Evolutionary conservation across 2,888 invertebrate species (phyloP).

Genomic region (Latrodectus hesperus): DNA sequence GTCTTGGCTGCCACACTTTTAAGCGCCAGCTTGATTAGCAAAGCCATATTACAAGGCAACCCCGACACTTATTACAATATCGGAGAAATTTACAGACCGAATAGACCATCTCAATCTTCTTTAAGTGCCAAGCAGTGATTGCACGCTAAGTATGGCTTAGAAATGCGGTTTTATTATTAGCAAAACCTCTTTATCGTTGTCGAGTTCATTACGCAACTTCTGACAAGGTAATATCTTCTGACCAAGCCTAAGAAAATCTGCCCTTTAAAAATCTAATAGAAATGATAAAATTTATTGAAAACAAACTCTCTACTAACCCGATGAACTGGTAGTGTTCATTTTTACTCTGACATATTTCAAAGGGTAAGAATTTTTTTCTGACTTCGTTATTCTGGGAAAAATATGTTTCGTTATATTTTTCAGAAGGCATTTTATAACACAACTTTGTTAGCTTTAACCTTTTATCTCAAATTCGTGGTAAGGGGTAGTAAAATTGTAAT

Average conservation of each 20-base stretch:
- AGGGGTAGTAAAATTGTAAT: conserved; percentile 36
- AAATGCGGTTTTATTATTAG: conserved; percentile 60
- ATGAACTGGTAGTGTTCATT: conserved; percentile 35
- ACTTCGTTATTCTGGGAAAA: conserved; percentile 36
- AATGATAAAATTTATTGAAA: conserved; percentile 62
- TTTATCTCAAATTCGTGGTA: conserved; percentile 22
- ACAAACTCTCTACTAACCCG: conserved; percentile 31
- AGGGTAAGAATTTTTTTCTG: not conserved
- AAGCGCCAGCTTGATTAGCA: conserved; percentile 61
- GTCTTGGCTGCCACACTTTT: conserved; percentile 39
- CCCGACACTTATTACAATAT: conserved; percentile 67
- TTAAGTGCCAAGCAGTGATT: conserved; percentile 62
- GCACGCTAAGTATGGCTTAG: conserved; percentile 54
- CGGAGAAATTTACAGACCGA: conserved; percentile 66
- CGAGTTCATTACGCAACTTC: conserved; percentile 48
- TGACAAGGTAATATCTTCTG: conserved; percentile 61
- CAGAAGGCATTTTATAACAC: conserved; percentile 14
- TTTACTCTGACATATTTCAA: conserved; percentile 37
- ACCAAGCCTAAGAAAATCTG: conserved; percentile 14
- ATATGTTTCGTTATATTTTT: conserved; percentile 24
- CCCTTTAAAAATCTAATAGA: conserved; percentile 60
- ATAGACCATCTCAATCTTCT: conserved; percentile 61
- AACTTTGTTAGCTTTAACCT: conserved; percentile 43
- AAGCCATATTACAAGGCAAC: conserved; percentile 55
- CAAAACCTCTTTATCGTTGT: conserved; percentile 59